These are phyloP conservation scores for Grus americana DNA, from an alignment of 2,113 vertebrate species.

Conservation along the genomic window DNA sequence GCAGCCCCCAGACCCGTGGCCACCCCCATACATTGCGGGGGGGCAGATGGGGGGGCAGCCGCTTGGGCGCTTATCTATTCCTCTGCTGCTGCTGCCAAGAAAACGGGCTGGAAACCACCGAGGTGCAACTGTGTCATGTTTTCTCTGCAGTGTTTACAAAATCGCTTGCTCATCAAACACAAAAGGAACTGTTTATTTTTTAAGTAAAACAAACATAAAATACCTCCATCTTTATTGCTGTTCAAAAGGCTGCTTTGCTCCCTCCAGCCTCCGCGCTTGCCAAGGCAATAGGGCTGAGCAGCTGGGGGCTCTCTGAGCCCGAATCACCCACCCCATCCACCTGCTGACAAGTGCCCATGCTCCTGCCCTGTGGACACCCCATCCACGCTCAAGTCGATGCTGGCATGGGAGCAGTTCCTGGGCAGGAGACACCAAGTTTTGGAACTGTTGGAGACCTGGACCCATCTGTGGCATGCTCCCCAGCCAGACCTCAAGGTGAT, in stretches of 20 bases:
- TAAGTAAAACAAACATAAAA: slow-evolving; percentile 28
- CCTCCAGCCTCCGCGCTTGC: neutral
- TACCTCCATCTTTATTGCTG: neutral
- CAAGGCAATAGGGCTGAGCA: neutral
- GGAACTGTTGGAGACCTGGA: neutral
- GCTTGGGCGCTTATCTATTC: accelerated
- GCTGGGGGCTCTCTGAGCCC: neutral
- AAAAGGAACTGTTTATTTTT: slow-evolving; percentile 23
- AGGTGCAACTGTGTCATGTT: neutral
- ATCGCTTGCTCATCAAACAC: slow-evolving; percentile 37
- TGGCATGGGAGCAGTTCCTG: neutral
- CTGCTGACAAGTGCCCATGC: accelerated
- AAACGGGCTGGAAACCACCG: neutral
- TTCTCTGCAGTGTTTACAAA: slow-evolving; percentile 12
- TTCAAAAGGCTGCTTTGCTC: neutral
- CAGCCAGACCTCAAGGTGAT: neutral
- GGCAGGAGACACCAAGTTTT: neutral
- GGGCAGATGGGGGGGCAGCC: neutral
- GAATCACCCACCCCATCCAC: neutral
- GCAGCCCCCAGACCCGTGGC: neutral
- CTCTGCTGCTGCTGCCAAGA: neutral
- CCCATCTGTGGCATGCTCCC: accelerated
- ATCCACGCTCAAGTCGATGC: accelerated
- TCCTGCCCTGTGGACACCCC: neutral
- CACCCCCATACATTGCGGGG: no score